Evolutionary conservation across 2,888 invertebrate genomes (phyloP).

Genomic region (Parasteatoda lunata): DNA sequence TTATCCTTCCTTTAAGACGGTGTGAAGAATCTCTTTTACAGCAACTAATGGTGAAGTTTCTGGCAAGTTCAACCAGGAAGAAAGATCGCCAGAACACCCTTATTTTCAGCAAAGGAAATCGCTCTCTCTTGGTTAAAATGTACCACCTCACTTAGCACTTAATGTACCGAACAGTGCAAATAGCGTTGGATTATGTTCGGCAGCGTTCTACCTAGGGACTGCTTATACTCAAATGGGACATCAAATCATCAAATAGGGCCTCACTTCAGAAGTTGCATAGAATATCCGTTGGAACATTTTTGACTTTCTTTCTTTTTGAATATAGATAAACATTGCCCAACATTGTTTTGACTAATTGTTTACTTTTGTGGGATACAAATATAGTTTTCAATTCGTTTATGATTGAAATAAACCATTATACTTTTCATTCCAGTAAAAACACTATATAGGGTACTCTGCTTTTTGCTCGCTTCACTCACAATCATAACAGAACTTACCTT

Average conservation of each 20-base stretch:
- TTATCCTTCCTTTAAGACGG: neutral
- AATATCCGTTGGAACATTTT: neutral
- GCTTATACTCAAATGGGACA: conserved; percentile 51
- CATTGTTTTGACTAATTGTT: no score
- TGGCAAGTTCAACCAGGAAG: neutral
- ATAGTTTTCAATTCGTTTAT: no score
- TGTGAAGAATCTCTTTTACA: neutral
- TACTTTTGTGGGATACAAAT: no score
- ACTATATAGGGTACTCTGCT: no score
- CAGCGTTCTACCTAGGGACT: neutral
- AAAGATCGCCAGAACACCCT: conserved; percentile 30
- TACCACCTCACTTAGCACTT: conserved; percentile 51
- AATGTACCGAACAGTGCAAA: conserved; percentile 49
- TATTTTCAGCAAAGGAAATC: conserved; percentile 49
- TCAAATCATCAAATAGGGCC: conserved; percentile 43
- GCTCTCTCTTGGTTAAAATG: conserved; percentile 45
- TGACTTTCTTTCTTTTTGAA: no score
- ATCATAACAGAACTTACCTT: no score
- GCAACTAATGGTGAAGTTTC: neutral
- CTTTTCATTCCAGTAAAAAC: no score
- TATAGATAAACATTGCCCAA: no score
- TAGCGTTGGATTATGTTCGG: conserved; percentile 35
- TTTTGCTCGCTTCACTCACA: no score
- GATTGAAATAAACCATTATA: no score
- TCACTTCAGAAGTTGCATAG: conserved; percentile 51